A percentile compares a stretch with the other conserved stretches of the same genome.
These are phyloP conservation scores for Malurus cyaneus DNA, from an alignment of 2,113 vertebrate genomes.

Conservation along the genomic window DNA sequence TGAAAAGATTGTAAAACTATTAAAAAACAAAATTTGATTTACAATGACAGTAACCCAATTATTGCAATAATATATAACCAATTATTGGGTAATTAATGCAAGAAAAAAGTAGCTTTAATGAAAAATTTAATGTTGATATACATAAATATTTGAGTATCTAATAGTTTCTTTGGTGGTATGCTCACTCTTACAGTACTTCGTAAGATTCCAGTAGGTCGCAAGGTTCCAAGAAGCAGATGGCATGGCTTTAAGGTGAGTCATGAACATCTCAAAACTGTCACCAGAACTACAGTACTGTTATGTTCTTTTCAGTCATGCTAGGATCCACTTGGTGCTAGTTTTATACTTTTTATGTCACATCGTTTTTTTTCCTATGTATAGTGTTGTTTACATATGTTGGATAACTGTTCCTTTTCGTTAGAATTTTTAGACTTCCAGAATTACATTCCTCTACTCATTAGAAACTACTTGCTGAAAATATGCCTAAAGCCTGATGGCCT, in stretches of 20 bases:
- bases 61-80: too few species aligned
- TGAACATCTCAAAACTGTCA: neutral
- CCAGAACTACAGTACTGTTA: neutral
- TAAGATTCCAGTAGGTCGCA: too few species aligned
- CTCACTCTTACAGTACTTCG: neutral
- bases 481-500: neutral
- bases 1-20: neutral
- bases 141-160: neutral
- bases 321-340: neutral
- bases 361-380: fast-evolving
- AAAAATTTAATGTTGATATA: neutral
- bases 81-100: neutral
- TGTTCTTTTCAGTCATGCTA: neutral
- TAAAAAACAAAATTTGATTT: neutral
- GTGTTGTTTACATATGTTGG: neutral
- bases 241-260: neutral
- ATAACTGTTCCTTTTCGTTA: neutral
- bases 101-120: neutral
- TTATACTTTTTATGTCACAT: neutral
- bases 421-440: neutral
- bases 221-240: neutral
- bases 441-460: neutral
- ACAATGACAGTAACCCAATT: neutral
- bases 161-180: neutral
- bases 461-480: neutral